These are phyloP conservation scores for Epizoanthus illoricatus DNA, from an alignment of 92 coral and sea anemone species.

Conservation along the genomic window DNA sequence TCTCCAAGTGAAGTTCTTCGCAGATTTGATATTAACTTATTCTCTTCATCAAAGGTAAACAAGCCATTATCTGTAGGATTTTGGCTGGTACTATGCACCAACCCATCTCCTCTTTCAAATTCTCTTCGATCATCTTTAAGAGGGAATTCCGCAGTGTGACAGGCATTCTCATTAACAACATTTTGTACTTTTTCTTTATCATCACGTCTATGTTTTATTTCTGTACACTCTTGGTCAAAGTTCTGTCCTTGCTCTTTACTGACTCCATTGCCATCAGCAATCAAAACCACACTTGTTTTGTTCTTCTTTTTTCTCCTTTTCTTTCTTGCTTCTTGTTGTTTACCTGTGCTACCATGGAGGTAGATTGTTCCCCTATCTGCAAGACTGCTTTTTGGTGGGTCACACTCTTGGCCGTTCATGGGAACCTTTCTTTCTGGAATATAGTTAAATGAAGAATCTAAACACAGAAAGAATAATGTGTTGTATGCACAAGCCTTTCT, in stretches of 20 bases:
- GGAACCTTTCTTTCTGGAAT: constrained; percentile 31
- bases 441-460: constrained; percentile 7
- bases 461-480: background rate
- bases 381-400: constrained; percentile 10
- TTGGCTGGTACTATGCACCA: background rate
- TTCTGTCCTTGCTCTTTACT: constrained; percentile 11
- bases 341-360: constrained; percentile 18
- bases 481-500: background rate
- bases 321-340: constrained; percentile 50
- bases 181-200: background rate
- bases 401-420: constrained; percentile 44
- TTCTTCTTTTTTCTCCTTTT: constrained; percentile 66
- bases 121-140: background rate
- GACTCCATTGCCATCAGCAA: constrained; percentile 53
- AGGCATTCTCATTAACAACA: background rate
- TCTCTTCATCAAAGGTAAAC: background rate
- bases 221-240: background rate
- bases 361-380: constrained; percentile 4
- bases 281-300: constrained; percentile 71
- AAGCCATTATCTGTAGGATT: background rate
- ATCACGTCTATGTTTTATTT: background rate
- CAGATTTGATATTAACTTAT: background rate
- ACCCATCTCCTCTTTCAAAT: background rate
- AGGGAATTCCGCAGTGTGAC: background rate
- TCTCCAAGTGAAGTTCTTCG: background rate